Evolutionary conservation across 2,113 vertebrate species (phyloP).

Genomic region (Campylorhamphus procurvoides): DNA sequence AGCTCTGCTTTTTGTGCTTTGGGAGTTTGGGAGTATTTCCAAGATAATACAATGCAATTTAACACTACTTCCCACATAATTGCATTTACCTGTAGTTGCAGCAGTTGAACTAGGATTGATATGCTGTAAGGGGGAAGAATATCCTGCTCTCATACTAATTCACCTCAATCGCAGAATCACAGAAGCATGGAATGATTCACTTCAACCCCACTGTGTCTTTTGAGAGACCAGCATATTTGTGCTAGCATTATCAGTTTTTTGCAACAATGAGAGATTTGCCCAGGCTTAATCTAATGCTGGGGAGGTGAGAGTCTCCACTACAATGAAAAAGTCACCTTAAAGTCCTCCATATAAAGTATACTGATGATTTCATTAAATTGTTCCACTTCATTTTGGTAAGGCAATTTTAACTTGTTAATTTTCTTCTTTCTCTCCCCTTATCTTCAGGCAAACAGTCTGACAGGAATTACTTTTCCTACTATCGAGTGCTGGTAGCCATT

Average conservation of each 20-base stretch:
- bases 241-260: background rate
- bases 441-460: slow-evolving; percentile 38
- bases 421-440: background rate
- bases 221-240: background rate
- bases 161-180: background rate
- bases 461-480: slow-evolving; percentile 51
- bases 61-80: background rate
- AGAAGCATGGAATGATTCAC: background rate
- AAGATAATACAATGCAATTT: background rate
- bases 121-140: background rate
- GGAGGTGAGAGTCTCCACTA: background rate
- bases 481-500: slow-evolving; percentile 43
- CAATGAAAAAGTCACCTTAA: background rate
- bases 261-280: background rate
- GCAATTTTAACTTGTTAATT: background rate
- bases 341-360: background rate
- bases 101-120: background rate
- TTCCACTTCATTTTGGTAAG: background rate
- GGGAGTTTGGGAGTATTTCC: background rate
- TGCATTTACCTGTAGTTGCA: background rate
- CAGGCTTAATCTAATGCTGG: background rate
- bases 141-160: background rate
- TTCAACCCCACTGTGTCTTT: background rate
- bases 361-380: background rate
- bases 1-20: background rate